Conservation (phyloP, 2,888 invertebrate species). For the Meiosimyza decipiens region DNA sequence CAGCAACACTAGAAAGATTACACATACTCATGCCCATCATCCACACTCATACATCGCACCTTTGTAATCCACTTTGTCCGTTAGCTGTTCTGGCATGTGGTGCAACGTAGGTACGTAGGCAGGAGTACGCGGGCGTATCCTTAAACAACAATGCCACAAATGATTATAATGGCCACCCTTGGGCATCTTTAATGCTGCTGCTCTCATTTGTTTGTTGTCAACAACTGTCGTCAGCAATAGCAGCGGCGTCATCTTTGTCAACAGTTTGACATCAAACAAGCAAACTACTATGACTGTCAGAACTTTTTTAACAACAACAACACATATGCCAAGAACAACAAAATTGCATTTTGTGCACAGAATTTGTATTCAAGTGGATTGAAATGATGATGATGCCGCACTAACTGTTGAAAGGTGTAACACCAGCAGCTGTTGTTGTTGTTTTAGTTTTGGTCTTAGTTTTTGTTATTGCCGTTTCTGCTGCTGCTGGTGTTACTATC, state of each 20-base stretch:
- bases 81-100: no score
- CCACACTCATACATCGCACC: no score
- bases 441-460: not conserved
- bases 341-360: conserved; percentile 26
- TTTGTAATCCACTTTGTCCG: no score
- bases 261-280: no score
- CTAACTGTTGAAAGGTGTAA: not conserved
- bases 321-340: not conserved
- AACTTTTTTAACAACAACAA: no score
- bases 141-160: conserved; percentile 22
- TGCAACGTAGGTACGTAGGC: no score
- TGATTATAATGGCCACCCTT: conserved; percentile 26
- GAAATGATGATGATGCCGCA: not conserved
- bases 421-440: conserved; percentile 6
- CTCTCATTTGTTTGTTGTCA: conserved; percentile 11
- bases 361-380: conserved; percentile 18
- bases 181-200: not conserved
- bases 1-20: no score
- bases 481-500: conserved; percentile 1
- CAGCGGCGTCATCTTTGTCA: no score
- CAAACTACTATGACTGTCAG: no score
- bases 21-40: no score
- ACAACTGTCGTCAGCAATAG: not conserved
- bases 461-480: not conserved
- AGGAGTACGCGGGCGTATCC: no score